phyloP scores from a whole-genome alignment of 2,888 invertebrate species.

The Chromoteleia sp. region DNA sequence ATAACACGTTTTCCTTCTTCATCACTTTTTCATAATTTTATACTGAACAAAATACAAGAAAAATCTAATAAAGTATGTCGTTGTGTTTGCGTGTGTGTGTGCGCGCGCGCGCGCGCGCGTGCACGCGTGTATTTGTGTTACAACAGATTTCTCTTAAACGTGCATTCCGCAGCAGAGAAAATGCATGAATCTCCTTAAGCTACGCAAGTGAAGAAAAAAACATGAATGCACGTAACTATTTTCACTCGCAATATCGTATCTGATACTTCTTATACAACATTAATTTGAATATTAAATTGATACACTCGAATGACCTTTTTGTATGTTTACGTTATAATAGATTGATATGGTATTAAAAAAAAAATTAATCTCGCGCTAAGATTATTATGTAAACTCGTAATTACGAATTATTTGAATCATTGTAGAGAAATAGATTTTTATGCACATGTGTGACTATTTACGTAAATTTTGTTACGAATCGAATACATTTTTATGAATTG shows the following conservation, averaged over 20 bases:
- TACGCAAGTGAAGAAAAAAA: conserved; percentile 48
- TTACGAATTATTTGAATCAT: conserved; percentile 16
- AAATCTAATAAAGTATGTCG: conserved; percentile 53
- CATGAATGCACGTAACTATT: conserved; percentile 41
- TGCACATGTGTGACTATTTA: background rate
- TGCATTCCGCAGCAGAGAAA: conserved; percentile 49
- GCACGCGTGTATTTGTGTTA: conserved; percentile 24
- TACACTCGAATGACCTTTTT: conserved; percentile 15
- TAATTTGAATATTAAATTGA: conserved; percentile 35
- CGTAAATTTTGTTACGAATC: background rate
- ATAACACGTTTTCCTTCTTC: background rate
- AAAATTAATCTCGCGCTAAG: conserved; percentile 26
- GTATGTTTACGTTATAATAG: conserved; percentile 6
- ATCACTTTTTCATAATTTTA: conserved; percentile 40
- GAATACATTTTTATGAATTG: conserved; percentile 16
- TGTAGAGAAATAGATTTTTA: conserved; percentile 20
- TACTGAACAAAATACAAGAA: conserved; percentile 25
- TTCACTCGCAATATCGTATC: conserved; percentile 33
- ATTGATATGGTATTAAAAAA: conserved; percentile 21
- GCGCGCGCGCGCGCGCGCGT: too few relatives aligned
- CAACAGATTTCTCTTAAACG: conserved; percentile 55
- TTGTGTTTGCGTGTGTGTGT: conserved; percentile 23
- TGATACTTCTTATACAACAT: conserved; percentile 41
- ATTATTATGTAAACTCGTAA: conserved; percentile 14
- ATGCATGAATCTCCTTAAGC: conserved; percentile 51